Evolutionary conservation across 2,888 invertebrate genomes (phyloP).

Genomic region (Argynnis bischoffii): DNA sequence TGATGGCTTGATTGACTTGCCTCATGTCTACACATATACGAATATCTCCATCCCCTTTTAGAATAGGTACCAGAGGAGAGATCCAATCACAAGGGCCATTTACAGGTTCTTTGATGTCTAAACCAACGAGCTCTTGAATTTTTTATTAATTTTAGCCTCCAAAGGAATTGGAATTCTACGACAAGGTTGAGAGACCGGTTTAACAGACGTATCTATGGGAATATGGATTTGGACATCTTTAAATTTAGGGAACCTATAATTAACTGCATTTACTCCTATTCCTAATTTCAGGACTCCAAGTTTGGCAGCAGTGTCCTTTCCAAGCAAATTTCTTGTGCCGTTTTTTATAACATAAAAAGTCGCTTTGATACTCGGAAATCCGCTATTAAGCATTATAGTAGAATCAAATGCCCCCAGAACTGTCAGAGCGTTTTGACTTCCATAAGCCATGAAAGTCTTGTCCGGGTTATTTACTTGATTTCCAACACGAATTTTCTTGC

Average conservation of each 20-base stretch:
- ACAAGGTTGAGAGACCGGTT: conserved; percentile 39
- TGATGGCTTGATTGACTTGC: conserved; percentile 33
- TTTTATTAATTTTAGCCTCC: conserved; percentile 27
- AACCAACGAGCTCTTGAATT: conserved; percentile 31
- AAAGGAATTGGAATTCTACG: conserved; percentile 38
- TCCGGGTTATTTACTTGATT: conserved; percentile 20
- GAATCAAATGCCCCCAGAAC: conserved; percentile 29
- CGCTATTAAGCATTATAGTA: conserved; percentile 1
- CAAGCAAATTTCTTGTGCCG: conserved; percentile 39
- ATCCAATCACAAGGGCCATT: conserved; percentile 37
- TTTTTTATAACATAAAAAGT: conserved; percentile 39
- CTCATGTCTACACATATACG: conserved; percentile 32
- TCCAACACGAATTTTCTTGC: conserved; percentile 13
- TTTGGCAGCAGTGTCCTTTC: conserved; percentile 34
- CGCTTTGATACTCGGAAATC: not conserved
- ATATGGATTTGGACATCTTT: conserved; percentile 40
- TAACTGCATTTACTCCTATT: conserved; percentile 30
- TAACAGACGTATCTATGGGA: conserved; percentile 35
- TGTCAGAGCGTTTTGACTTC: conserved; percentile 26
- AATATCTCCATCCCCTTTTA: conserved; percentile 38
- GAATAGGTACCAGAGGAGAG: conserved; percentile 42
- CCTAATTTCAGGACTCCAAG: conserved; percentile 35
- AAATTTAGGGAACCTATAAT: conserved; percentile 38
- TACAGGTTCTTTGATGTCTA: conserved; percentile 40
- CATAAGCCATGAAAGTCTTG: conserved; percentile 31